Conservation (phyloP, 2,888 invertebrate genomes). For the Euphydryas editha region DNA sequence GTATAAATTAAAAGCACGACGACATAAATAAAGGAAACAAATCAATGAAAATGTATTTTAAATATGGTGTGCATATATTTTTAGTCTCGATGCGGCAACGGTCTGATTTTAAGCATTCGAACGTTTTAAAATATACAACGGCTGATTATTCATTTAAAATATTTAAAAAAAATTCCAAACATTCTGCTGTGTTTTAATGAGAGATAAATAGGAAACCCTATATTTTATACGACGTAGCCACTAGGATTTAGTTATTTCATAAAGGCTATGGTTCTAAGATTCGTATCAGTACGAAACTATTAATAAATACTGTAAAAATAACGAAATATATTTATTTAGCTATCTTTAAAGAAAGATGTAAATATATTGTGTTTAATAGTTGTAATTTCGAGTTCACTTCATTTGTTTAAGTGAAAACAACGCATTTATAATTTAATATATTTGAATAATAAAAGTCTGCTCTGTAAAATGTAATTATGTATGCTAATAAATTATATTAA, state of each 20-base stretch:
- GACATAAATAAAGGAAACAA: too few relatives aligned
- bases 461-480: conserved; percentile 29
- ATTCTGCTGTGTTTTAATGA: neutral
- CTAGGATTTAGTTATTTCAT: conserved; percentile 19
- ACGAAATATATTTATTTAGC: conserved; percentile 5
- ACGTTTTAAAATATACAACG: too few relatives aligned
- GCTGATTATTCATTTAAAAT: neutral
- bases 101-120: too few relatives aligned
- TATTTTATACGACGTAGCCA: neutral
- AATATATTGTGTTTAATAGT: conserved; percentile 9
- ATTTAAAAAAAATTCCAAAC: neutral
- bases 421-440: conserved; percentile 29
- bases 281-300: neutral
- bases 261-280: conserved; percentile 19
- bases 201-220: neutral
- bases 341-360: conserved; percentile 8
- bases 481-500: conserved; percentile 35
- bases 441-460: conserved; percentile 6
- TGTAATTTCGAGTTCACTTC: conserved; percentile 8
- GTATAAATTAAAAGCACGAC: too few relatives aligned
- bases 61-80: too few relatives aligned
- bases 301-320: conserved; percentile 2
- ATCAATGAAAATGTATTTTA: too few relatives aligned
- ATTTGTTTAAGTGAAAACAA: conserved; percentile 21
- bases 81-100: too few relatives aligned